Evolutionary conservation across 2,797 vertebrate genomes (phyloP).

Genomic region (Cossypha polioptera): DNA sequence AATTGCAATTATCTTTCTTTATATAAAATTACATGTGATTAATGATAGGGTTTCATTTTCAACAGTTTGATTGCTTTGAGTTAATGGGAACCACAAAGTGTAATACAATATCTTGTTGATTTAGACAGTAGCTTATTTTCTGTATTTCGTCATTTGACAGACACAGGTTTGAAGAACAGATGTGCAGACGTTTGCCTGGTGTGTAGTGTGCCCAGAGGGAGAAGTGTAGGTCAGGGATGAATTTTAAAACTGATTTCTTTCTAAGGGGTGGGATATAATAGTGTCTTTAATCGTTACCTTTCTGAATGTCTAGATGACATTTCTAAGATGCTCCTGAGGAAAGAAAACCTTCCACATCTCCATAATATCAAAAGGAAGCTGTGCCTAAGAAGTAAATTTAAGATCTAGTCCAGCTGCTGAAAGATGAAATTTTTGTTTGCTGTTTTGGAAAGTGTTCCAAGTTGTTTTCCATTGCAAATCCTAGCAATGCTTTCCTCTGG

Average conservation of each 20-base stretch:
- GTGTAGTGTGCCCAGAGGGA: slow-evolving; percentile 16
- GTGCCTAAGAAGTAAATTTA: slow-evolving; percentile 69
- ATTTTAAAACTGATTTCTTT: slow-evolving; percentile 42
- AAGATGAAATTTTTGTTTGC: slow-evolving; percentile 71
- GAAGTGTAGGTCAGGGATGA: neutral
- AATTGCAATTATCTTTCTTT: neutral
- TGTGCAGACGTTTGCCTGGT: slow-evolving; percentile 43
- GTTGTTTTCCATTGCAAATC: slow-evolving; percentile 59
- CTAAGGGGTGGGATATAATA: neutral
- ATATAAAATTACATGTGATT: neutral
- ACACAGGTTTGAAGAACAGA: slow-evolving; percentile 46
- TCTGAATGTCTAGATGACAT: slow-evolving; percentile 25
- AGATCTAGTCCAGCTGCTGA: slow-evolving; percentile 66
- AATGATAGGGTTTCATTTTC: slow-evolving; percentile 21
- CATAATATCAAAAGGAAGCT: slow-evolving; percentile 67
- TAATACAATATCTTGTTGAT: slow-evolving; percentile 24
- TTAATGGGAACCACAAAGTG: neutral
- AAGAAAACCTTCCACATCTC: slow-evolving; percentile 48
- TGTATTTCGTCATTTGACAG: slow-evolving; percentile 32
- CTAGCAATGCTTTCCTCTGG: slow-evolving; percentile 34
- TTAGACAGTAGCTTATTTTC: slow-evolving; percentile 24
- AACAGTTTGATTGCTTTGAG: neutral
- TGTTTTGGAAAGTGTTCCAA: slow-evolving; percentile 71
- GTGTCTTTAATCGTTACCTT: slow-evolving; percentile 25
- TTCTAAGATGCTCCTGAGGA: slow-evolving; percentile 67